A percentile compares a stretch with the other conserved stretches of the same genome.
Conservation (phyloP, 2,888 invertebrate genomes). For the Petrolisthes cinctipes region DNA sequence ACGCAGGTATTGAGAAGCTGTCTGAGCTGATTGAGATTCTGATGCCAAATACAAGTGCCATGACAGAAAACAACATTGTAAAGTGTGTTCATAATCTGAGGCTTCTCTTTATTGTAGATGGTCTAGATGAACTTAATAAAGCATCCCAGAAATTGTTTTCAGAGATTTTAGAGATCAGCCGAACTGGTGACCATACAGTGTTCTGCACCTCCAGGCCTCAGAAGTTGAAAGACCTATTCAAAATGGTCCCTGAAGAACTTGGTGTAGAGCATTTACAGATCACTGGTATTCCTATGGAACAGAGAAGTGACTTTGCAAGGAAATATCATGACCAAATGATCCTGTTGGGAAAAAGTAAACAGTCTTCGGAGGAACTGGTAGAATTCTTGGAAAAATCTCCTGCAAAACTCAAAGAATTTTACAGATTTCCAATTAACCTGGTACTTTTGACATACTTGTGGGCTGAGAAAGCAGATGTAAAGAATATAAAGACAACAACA, state of each 20-base stretch:
- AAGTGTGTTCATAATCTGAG: neutral
- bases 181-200: neutral
- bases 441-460: slow-evolving; percentile 17
- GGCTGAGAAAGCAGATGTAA: neutral
- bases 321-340: neutral
- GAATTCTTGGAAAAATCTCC: neutral
- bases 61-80: neutral
- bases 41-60: neutral
- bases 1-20: neutral
- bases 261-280: neutral
- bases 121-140: slow-evolving; percentile 1
- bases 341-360: neutral
- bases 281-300: neutral
- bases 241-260: neutral
- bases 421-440: slow-evolving; percentile 12
- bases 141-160: neutral
- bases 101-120: neutral
- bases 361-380: neutral
- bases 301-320: neutral
- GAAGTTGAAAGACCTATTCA: neutral
- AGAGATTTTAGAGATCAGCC: neutral
- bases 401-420: neutral
- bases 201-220: neutral
- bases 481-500: slow-evolving; percentile 2
- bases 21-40: neutral